phyloP scores from a whole-genome alignment of 2,888 invertebrate genomes.

The Iselma pallidipennis region DNA sequence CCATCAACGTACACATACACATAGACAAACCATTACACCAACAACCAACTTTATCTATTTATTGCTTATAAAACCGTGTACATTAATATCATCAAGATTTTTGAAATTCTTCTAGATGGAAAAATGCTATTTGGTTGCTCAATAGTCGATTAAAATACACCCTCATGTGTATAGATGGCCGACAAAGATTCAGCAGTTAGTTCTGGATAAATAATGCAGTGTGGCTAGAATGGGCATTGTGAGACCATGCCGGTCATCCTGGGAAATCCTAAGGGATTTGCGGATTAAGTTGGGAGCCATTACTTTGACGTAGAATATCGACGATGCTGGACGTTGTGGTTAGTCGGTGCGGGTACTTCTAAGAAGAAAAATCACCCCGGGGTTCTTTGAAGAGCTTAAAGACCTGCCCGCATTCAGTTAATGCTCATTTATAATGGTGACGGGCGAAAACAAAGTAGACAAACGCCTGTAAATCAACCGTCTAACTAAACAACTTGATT shows the following conservation, averaged over 20 bases:
- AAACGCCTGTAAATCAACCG: not conserved
- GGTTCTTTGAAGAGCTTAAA: slow-evolving; percentile 39
- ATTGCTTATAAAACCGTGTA: not conserved
- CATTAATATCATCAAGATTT: too few species aligned
- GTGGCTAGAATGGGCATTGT: slow-evolving; percentile 48
- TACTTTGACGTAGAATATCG: slow-evolving; percentile 50
- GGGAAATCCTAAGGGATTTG: slow-evolving; percentile 51
- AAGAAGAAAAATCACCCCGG: slow-evolving; percentile 39
- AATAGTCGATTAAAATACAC: slow-evolving; percentile 4
- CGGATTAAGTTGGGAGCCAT: slow-evolving; percentile 54
- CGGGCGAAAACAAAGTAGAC: not conserved
- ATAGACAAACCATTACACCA: not conserved
- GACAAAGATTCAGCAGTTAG: slow-evolving; percentile 55
- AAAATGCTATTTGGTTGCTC: not conserved
- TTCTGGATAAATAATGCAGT: slow-evolving; percentile 56
- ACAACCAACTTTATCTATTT: not conserved
- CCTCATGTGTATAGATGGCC: slow-evolving; percentile 26
- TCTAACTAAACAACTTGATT: not conserved
- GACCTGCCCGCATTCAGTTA: slow-evolving; percentile 40
- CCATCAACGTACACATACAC: slow-evolving; percentile 9
- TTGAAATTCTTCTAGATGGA: not conserved
- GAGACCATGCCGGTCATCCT: slow-evolving; percentile 51
- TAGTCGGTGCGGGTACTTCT: slow-evolving; percentile 24
- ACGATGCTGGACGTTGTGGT: slow-evolving; percentile 42
- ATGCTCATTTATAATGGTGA: slow-evolving; percentile 35